Evolutionary conservation across 2,113 vertebrate genomes (phyloP).

Genomic region (Dermatemys mawii): DNA sequence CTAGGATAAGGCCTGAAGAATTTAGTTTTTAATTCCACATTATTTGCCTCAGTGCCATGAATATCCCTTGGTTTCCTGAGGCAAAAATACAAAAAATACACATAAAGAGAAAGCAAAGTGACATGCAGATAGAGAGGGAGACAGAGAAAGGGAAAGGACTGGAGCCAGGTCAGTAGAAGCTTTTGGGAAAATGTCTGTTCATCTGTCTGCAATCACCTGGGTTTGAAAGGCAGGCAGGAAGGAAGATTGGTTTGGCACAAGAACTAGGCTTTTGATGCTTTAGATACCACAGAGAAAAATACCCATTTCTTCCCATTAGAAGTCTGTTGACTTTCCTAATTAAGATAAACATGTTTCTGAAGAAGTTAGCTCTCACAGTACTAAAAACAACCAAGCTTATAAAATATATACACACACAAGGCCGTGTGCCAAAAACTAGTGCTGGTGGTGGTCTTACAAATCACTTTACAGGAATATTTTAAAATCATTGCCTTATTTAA

Average conservation of each 20-base stretch:
- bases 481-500: conserved; percentile 76
- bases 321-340: conserved; percentile 90
- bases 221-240: conserved; percentile 82
- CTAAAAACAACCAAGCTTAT: conserved; percentile 82
- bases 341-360: conserved; percentile 89
- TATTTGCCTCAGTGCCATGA: conserved; percentile 93
- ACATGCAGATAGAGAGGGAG: conserved; percentile 69
- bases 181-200: conserved; percentile 85
- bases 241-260: conserved; percentile 87
- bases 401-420: conserved; percentile 79
- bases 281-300: conserved; percentile 81
- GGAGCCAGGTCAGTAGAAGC: conserved; percentile 81
- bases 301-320: conserved; percentile 82
- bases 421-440: conserved; percentile 78
- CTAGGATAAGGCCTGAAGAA: conserved; percentile 94
- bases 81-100: conserved; percentile 80
- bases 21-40: conserved; percentile 97
- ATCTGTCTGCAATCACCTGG: conserved; percentile 88
- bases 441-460: conserved; percentile 83
- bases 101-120: conserved; percentile 76
- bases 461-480: conserved; percentile 82
- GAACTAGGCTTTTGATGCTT: conserved; percentile 83
- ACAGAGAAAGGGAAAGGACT: conserved; percentile 71
- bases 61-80: conserved; percentile 89
- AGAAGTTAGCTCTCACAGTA: conserved; percentile 81